Percentiles rank a stretch among this genome's conserved stretches.
Evolutionary conservation across 2,113 vertebrate genomes (phyloP).

Genomic region (Actenoides lindsayi): DNA sequence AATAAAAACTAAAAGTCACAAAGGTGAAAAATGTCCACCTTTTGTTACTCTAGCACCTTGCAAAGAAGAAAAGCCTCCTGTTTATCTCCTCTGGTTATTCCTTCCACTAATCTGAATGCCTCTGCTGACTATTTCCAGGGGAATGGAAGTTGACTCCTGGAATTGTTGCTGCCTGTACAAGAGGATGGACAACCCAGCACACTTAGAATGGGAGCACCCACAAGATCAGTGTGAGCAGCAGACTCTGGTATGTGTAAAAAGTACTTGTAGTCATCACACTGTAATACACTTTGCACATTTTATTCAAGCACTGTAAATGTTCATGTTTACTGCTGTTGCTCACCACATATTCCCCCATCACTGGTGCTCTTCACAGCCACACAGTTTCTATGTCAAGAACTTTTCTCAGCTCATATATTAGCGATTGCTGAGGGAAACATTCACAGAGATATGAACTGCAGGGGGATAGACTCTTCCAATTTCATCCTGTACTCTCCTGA

Average conservation of each 20-base stretch:
- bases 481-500: not conserved
- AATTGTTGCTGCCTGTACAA: not conserved
- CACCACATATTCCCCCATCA: not conserved
- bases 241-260: not conserved
- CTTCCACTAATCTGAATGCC: not conserved
- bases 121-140: not conserved
- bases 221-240: not conserved
- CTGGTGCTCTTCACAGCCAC: not conserved
- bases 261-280: accelerated
- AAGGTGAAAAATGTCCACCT: not conserved
- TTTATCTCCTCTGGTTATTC: not conserved
- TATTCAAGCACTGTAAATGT: not conserved
- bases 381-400: not conserved
- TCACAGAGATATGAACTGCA: not conserved
- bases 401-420: not conserved
- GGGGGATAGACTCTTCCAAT: not conserved
- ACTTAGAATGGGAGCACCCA: not conserved
- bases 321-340: not conserved
- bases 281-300: not conserved
- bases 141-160: not conserved
- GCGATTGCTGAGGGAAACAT: not conserved
- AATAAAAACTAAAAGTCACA: not conserved
- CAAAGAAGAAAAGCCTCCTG: not conserved
- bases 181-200: not conserved
- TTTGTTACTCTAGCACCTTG: not conserved